A percentile compares a stretch with the other conserved stretches of the same genome.
These are phyloP conservation scores for Colaptes auratus DNA, from an alignment of 2,113 vertebrate species.

Conservation along the genomic window DNA sequence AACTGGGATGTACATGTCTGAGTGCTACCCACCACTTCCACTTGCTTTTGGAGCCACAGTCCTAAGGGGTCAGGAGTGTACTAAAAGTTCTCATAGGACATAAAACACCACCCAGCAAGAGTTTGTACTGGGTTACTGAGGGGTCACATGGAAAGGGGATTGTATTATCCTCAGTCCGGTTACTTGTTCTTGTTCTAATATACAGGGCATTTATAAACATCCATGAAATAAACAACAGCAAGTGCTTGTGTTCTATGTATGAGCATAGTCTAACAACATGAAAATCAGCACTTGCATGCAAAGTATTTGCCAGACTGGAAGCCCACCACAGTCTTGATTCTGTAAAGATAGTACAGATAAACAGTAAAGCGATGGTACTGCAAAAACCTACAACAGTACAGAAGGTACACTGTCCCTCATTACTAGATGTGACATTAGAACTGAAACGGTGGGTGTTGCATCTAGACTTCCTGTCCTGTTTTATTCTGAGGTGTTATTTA, in stretches of 20 bases:
- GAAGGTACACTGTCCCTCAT: neutral
- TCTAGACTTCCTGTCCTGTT: neutral
- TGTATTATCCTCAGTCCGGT: neutral
- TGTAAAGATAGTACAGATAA: neutral
- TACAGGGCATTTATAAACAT: neutral
- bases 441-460: neutral
- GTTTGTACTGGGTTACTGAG: neutral
- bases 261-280: neutral
- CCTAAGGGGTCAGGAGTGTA: neutral
- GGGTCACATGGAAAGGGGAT: rapidly evolving
- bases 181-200: neutral
- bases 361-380: neutral
- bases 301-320: neutral
- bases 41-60: neutral
- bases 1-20: neutral
- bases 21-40: neutral
- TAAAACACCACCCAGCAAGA: neutral
- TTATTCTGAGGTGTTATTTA: neutral
- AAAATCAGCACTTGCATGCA: neutral
- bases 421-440: neutral
- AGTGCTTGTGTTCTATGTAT: neutral
- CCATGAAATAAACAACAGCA: neutral
- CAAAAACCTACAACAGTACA: neutral
- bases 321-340: neutral
- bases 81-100: neutral